These are phyloP conservation scores for Pelosia muscerda DNA, from an alignment of 2,888 invertebrate genomes.

Conservation along the genomic window DNA sequence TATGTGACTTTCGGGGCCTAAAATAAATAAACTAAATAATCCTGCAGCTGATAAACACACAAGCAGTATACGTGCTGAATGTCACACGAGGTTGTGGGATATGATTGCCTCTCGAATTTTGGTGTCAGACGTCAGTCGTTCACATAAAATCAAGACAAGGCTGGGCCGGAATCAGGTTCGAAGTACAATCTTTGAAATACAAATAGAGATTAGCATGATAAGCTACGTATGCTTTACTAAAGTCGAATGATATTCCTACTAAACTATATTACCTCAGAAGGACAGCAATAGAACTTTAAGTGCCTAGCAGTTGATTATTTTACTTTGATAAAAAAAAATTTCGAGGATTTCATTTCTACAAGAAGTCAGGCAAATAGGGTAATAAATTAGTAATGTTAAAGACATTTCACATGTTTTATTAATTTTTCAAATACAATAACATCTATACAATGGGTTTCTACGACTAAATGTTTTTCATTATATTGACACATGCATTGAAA, in stretches of 20 bases:
- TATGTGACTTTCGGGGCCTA: too few species aligned
- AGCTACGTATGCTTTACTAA: neutral
- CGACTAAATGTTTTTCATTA: conserved; percentile 80
- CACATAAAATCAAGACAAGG: neutral
- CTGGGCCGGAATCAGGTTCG: neutral
- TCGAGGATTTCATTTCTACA: too few species aligned
- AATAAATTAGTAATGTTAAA: neutral
- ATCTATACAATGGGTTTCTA: conserved; percentile 86
- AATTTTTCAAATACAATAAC: conserved; percentile 86
- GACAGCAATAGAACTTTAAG: too few species aligned
- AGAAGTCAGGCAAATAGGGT: neutral
- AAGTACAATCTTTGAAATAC: neutral
- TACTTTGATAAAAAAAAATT: too few species aligned
- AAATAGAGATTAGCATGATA: neutral
- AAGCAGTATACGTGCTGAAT: neutral
- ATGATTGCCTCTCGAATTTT: neutral
- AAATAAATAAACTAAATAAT: too few species aligned
- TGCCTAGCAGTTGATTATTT: too few species aligned
- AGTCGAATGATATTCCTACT: too few species aligned
- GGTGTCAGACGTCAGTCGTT: neutral
- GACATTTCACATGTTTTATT: conserved; percentile 77
- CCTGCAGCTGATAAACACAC: too few species aligned
- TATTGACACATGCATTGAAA: conserved; percentile 82
- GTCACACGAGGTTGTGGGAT: neutral
- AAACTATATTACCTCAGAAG: too few species aligned